phyloP scores from a whole-genome alignment of 1,140 invertebrate species.

The Reticulitermes speratus region DNA sequence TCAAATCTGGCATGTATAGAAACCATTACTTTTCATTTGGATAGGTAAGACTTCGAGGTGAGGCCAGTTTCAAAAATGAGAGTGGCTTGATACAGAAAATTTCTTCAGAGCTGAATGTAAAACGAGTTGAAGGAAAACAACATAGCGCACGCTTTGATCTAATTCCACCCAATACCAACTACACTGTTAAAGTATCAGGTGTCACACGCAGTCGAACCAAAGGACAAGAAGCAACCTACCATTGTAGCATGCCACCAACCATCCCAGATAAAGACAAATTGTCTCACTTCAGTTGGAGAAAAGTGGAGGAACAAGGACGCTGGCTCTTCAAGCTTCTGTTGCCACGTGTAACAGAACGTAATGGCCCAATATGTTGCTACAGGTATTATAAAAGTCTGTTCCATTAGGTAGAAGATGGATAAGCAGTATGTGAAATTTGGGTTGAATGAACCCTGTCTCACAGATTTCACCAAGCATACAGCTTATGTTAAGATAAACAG shows the following conservation, averaged over 20 bases:
- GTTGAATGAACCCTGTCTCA: background rate
- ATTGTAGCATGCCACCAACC: constrained; percentile 67
- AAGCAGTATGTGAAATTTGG: background rate
- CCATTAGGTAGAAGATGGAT: no score
- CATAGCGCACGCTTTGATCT: constrained; percentile 58
- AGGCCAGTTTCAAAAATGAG: constrained; percentile 59
- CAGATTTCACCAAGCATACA: no score
- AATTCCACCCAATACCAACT: constrained; percentile 76
- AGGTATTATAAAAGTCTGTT: constrained; percentile 44
- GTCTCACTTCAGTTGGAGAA: constrained; percentile 66
- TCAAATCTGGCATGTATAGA: no score
- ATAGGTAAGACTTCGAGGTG: constrained; percentile 59
- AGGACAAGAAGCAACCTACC: constrained; percentile 58
- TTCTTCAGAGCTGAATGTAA: constrained; percentile 58
- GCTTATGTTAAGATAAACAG: no score
- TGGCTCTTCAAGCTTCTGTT: constrained; percentile 70
- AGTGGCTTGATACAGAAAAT: constrained; percentile 53
- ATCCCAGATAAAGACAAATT: constrained; percentile 65
- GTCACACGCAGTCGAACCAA: constrained; percentile 68
- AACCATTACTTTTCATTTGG: constrained; percentile 38
- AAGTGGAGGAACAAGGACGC: constrained; percentile 61
- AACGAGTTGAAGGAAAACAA: constrained; percentile 56
- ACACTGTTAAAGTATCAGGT: constrained; percentile 61
- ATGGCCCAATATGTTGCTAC: constrained; percentile 85
- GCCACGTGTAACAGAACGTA: constrained; percentile 75